Evolutionary conservation across 1,140 invertebrate species (phyloP).

Genomic region (Macrotrachela quadricornifera): DNA sequence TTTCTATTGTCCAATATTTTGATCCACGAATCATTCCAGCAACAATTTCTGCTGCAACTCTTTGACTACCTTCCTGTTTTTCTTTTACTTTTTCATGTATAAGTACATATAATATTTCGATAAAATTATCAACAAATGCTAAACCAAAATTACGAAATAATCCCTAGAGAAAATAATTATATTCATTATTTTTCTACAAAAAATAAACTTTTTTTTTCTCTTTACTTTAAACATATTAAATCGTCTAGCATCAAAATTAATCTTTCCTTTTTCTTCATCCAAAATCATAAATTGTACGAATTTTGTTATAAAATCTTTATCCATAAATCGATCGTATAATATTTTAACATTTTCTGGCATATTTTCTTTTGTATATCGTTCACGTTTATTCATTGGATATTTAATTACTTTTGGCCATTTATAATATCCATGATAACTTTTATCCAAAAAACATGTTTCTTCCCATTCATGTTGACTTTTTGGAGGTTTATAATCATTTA

Average conservation of each 20-base stretch:
- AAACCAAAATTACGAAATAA: constrained; percentile 58
- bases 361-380: background rate
- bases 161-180: too few species aligned
- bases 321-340: constrained; percentile 46
- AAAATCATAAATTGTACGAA: too few species aligned
- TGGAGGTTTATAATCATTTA: too few species aligned
- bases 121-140: constrained; percentile 27
- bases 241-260: too few species aligned
- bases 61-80: constrained; percentile 47
- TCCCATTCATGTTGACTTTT: constrained; percentile 50
- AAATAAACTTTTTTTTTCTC: too few species aligned
- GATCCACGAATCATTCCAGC: constrained; percentile 50
- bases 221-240: too few species aligned
- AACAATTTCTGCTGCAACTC: constrained; percentile 61
- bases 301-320: constrained; percentile 46
- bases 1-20: constrained; percentile 56
- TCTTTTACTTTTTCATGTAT: constrained; percentile 43
- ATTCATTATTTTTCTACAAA: too few species aligned
- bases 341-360: constrained; percentile 34
- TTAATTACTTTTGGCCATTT: constrained; percentile 47
- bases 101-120: constrained; percentile 44
- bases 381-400: background rate
- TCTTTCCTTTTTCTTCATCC: too few species aligned
- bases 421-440: constrained; percentile 53
- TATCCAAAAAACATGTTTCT: constrained; percentile 42